phyloP scores from a whole-genome alignment of 2,113 vertebrate species.

The Aplodontia rufa region DNA sequence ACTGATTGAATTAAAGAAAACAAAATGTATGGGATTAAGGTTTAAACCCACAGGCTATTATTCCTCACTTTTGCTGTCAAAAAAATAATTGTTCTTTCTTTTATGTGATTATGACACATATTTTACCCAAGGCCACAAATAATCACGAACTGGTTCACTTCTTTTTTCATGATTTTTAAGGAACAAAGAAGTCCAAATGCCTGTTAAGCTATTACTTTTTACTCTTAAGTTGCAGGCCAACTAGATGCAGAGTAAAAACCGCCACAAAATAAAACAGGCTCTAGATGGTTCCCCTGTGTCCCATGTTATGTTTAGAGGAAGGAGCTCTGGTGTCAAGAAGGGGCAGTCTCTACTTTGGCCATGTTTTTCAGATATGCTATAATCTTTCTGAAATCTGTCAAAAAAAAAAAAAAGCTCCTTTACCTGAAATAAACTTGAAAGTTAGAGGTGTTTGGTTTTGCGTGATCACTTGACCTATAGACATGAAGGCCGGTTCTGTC shows the following conservation, averaged over 20 bases:
- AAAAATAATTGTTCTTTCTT: slow-evolving; percentile 33
- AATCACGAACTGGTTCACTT: not conserved
- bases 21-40: not conserved
- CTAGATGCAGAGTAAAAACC: not conserved
- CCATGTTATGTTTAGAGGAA: not conserved
- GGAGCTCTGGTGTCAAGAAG: not conserved
- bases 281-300: not conserved
- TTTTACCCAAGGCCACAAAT: slow-evolving; percentile 24
- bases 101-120: not conserved
- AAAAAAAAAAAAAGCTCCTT: not conserved
- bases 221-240: slow-evolving; percentile 5
- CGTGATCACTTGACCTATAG: not conserved
- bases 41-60: not conserved
- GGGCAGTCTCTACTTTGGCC: not conserved
- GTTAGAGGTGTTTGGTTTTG: not conserved
- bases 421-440: slow-evolving; percentile 14
- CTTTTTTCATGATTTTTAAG: slow-evolving; percentile 22
- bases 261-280: not conserved
- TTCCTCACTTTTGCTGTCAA: not conserved
- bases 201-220: not conserved
- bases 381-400: not conserved
- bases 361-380: not conserved
- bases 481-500: not conserved
- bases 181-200: not conserved
- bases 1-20: not conserved